Evolutionary conservation across 2,888 invertebrate species (phyloP), one percentile per base, ranked within the genome.

Genomic region (Drosophila monieri): DNA sequence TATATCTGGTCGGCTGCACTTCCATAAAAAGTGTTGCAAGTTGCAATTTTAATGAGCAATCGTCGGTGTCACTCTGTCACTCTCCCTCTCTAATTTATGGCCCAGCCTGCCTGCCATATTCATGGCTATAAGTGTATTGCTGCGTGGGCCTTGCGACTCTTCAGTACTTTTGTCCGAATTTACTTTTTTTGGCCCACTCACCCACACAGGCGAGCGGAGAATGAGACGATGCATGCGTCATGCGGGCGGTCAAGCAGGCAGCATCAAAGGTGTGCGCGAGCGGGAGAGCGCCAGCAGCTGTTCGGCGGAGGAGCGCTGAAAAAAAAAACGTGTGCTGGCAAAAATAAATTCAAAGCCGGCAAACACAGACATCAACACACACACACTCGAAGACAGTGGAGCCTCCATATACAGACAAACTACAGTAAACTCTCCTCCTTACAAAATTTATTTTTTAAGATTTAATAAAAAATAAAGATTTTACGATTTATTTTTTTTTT

Each of bases 301-400:
- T 77, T 80, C 54, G 47, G 55, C 43, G 37, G 56, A 60, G 57
- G 49, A 46, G 14, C 12, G 15, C 39, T 6, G 9, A 57, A 39
- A 48, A 48, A 61, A 18, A 18, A 23, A 77, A 58, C 52, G 56
- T 60, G 74, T 70, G 48, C 70, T 74, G 72, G 80, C 84, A 69
- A 79, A 85, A 76, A 85, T 80, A 73, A 78, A 81, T 64, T 65
- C 70, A 53, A 77, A 86, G 80, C 81, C 81, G 81, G 81, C 85
- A 80, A 81, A 84, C 73, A 66, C 52, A 32, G 37, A 72, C 58
- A 39, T 67, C 18, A 18, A 44, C 35, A 56, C 51, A 14, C 35
- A 55, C 23, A 64, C 53, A 54, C 71, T 70, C 21, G 61, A 27
- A 51, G n/a, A 23, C 49, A 52, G 41, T 27, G 27, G 9, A 27